These are phyloP conservation scores for Hedya salicella DNA, from an alignment of 2,888 invertebrate genomes.

Conservation along the genomic window DNA sequence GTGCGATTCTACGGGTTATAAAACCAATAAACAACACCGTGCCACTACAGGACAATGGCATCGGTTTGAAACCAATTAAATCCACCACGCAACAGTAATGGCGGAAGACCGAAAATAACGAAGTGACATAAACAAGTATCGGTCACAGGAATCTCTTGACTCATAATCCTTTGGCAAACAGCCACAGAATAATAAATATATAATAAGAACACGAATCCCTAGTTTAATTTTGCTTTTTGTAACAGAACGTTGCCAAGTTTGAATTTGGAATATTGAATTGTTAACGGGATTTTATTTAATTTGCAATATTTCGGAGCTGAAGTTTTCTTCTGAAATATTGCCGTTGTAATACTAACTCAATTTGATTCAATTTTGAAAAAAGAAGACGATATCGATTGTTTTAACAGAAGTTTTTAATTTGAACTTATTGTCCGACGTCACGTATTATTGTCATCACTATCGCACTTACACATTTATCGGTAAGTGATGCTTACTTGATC, in stretches of 20 bases:
- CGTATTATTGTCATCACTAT: no score
- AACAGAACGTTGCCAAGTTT: constrained; percentile 27
- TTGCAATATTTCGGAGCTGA: background rate
- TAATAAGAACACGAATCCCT: constrained; percentile 30
- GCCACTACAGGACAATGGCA: constrained; percentile 30
- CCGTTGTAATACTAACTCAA: no score
- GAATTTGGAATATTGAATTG: constrained; percentile 29
- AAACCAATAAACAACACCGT: constrained; percentile 14
- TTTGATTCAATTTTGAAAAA: no score
- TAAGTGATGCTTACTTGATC: no score
- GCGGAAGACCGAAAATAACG: constrained; percentile 33
- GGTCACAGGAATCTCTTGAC: constrained; percentile 27
- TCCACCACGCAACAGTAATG: constrained; percentile 18
- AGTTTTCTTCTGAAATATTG: background rate
- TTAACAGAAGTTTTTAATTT: no score
- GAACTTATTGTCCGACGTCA: no score
- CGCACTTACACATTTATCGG: no score
- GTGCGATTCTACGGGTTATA: background rate
- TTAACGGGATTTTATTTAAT: constrained; percentile 5
- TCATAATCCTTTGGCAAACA: constrained; percentile 32
- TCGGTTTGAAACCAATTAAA: constrained; percentile 29
- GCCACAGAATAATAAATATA: constrained; percentile 26
- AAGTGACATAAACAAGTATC: constrained; percentile 23
- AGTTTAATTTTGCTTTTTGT: constrained; percentile 23
- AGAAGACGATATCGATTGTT: no score